Conservation (phyloP, 2,888 invertebrate species). For the Drosophila aldrichi region DNA sequence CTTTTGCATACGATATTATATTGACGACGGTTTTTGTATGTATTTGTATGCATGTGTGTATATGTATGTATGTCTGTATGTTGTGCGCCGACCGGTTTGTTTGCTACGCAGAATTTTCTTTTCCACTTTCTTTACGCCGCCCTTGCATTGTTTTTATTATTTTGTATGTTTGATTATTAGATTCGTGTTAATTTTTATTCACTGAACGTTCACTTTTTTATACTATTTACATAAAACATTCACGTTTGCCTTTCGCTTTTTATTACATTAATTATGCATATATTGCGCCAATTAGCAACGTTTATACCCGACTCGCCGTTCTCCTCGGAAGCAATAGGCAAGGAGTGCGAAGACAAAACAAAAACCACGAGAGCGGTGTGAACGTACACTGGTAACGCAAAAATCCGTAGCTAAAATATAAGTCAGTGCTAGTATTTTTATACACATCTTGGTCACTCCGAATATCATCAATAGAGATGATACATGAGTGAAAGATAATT, state of each 20-base stretch:
- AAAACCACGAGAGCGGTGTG: constrained; percentile 57
- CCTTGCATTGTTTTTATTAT: constrained; percentile 52
- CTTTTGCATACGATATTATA: constrained; percentile 65
- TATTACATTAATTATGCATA: constrained; percentile 60
- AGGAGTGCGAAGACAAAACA: constrained; percentile 63
- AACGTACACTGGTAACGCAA: constrained; percentile 11
- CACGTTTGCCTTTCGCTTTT: constrained; percentile 66
- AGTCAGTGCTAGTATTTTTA: constrained; percentile 2
- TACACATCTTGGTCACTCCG: neutral
- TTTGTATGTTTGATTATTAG: constrained; percentile 21
- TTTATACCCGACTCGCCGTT: constrained; percentile 53
- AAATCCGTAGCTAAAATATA: constrained; percentile 13
- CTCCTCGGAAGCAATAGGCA: constrained; percentile 52
- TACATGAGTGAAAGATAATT: neutral
- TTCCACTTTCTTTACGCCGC: constrained; percentile 61
- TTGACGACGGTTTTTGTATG: constrained; percentile 63
- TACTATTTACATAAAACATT: constrained; percentile 51
- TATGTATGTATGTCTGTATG: constrained; percentile 61
- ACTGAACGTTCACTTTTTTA: constrained; percentile 54
- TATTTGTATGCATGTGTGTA: constrained; percentile 29
- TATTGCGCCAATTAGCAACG: constrained; percentile 48
- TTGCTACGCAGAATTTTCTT: constrained; percentile 78
- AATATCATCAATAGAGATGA: constrained; percentile 1
- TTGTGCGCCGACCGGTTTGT: constrained; percentile 74
- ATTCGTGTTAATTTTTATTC: constrained; percentile 4